Percentiles rank a stretch among this genome's conserved stretches.
Evolutionary conservation across 2,797 vertebrate species (phyloP).

Genomic region (Scomberomorus guttatus): DNA sequence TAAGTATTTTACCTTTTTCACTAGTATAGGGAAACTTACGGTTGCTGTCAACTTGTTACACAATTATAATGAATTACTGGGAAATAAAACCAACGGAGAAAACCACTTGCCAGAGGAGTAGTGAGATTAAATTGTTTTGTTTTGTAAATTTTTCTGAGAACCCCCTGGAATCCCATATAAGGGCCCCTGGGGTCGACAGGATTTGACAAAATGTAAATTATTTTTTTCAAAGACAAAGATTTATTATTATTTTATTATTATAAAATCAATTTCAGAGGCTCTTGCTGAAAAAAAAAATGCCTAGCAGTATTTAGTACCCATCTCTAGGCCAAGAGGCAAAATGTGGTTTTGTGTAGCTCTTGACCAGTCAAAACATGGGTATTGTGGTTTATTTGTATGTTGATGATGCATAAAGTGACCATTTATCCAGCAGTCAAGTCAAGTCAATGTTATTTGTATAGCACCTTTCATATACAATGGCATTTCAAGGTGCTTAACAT

Average conservation of each 20-base stretch:
- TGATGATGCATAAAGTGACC: neutral
- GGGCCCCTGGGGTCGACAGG: neutral
- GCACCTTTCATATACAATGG: too few relatives aligned
- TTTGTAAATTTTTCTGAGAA: neutral
- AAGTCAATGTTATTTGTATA: neutral
- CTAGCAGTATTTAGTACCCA: neutral
- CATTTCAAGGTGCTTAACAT: neutral
- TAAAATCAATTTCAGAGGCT: neutral
- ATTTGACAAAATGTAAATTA: neutral
- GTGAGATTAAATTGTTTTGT: neutral
- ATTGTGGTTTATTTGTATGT: neutral
- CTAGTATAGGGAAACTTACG: neutral
- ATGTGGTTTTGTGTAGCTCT: slow-evolving; percentile 1
- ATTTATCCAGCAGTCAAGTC: neutral
- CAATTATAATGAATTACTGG: neutral
- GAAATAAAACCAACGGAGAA: neutral
- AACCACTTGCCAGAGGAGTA: rapidly evolving
- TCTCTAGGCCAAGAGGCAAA: neutral
- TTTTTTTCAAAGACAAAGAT: too few relatives aligned
- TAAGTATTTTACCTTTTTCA: neutral
- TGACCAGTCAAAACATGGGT: neutral
- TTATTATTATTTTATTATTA: too few relatives aligned
- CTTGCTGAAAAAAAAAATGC: neutral
- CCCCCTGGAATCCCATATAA: neutral
- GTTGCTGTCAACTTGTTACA: neutral